Conservation (phyloP, 2,888 invertebrate genomes). For the Platypus cylindrus region DNA sequence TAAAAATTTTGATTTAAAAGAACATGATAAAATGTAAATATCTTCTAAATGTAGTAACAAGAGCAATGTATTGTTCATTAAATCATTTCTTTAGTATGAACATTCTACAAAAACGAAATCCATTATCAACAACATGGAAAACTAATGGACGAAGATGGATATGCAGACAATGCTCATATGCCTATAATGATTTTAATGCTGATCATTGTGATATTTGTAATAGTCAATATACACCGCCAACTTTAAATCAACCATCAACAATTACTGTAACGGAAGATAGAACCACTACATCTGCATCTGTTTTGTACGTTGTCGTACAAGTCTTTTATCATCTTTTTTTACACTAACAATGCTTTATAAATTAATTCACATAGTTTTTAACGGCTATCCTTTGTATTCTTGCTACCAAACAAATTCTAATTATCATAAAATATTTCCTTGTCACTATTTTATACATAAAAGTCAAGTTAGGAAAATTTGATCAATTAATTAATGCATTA, state of each 20-base stretch:
- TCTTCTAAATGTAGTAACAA: too few relatives aligned
- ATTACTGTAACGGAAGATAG: slow-evolving; percentile 54
- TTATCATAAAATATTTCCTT: too few relatives aligned
- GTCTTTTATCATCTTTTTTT: background rate
- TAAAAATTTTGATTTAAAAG: slow-evolving; percentile 25
- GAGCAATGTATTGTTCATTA: too few relatives aligned
- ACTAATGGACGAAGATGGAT: slow-evolving; percentile 62
- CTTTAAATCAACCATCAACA: slow-evolving; percentile 50
- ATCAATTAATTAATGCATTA: too few relatives aligned
- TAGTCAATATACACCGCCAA: slow-evolving; percentile 47
- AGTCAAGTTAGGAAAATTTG: too few relatives aligned
- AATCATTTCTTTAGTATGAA: slow-evolving; percentile 25
- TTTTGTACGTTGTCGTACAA: slow-evolving; percentile 21
- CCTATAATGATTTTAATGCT: slow-evolving; percentile 72
- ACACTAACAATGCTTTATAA: too few relatives aligned
- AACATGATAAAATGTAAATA: slow-evolving; percentile 31
- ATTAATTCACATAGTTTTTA: background rate
- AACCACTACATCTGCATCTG: slow-evolving; percentile 21
- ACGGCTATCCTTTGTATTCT: background rate
- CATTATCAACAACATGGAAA: slow-evolving; percentile 23
- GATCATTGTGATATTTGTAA: slow-evolving; percentile 74
- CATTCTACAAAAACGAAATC: slow-evolving; percentile 26
- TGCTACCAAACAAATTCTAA: too few relatives aligned
- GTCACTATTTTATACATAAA: too few relatives aligned
- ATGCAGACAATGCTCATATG: slow-evolving; percentile 78